Base-by-base conservation (phyloP, 2,888 invertebrate species). In the Formica aserva region DNA sequence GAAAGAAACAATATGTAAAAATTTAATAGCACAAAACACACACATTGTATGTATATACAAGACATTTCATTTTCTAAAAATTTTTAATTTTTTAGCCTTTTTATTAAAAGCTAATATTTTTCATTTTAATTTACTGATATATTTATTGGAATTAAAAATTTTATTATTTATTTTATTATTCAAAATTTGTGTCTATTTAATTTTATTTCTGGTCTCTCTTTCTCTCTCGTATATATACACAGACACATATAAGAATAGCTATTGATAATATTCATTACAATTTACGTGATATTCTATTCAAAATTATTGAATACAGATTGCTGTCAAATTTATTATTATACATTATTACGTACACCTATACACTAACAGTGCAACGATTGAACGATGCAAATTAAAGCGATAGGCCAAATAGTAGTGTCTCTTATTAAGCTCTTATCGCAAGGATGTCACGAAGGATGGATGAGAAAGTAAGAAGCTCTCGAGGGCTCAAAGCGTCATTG, bases 401-500 rank as follows among this genome's bases (percentile, higher is more conserved):
- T 45, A 26, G n/a, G 57, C 22, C 76, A 48, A 67, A 48, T 26
- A n/a, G 29, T 15, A 38, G 15, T 60, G 60, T 66, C 63, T 48
- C 35, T 74, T 45, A 26, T 65, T 60, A 76, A 29, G 62, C 52
- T 63, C 32, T 77, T 48, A n/a, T 48, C 18, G 18, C 84, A 86
- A 85, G 83, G 86, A 83, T 74, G 57, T 77, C 66, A 22, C 80
- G 32, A 57, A 71, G 48, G 66, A 60, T 84, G 78, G 81, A 41
- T 67, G 41, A 82, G 57, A 67, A 63, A 26, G 66, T 69, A 78
- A 88, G 85, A 88, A 72, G 83, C 83, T 85, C 71, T 85, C 74
- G 77, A 84, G 69, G 78, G 72, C 87, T 84, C 82, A 88, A 87
- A 85, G 85, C 83, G 66, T 38, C 63, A 81, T 78, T 78, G 78